Base-by-base conservation (phyloP, 2,113 vertebrate species). In the Pelobates fuscus region DNA sequence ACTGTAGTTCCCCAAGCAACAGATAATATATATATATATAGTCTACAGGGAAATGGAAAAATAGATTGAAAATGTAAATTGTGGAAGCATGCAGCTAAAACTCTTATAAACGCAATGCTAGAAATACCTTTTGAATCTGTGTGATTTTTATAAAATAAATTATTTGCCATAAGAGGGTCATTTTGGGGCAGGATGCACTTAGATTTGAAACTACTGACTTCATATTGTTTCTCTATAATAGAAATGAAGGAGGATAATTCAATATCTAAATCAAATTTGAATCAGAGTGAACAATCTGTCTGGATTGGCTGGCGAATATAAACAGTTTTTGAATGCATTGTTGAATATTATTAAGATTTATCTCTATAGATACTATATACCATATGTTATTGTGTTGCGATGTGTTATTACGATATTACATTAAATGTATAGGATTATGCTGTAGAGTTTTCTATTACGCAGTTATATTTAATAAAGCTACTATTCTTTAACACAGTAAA, bases 11-110 rank as follows among this genome's bases (percentile, higher is more conserved):
- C 17, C 26, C 12, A 14, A 67, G 55, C 44, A 37, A 68, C 68
- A 61, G 59, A 25, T 55, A 60, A 58, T 41, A 20, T 21, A 70
- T 32, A 7, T 32, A 7, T 29, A 60, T 60, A 60, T 44, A 37
- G 57, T 57, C 49, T 29, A 75, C 0, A 29, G 26, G 43, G 64
- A 76, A 67, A 76, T 60, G 59, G 63, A 67, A 76, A 67, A 67
- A 60, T 67, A 77, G 73, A 77, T 68, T 68, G 73, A 68, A 76
- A 77, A 77, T 68, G 73, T 68, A 77, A 68, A 77, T 68, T 67
- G 64, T 37, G 43, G 15, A 58, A 59, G 23, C n/a, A 23, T 23
- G 20, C 63, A 30, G 63, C 57, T 61, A 43, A 54, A 67, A 61
- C 41, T 26, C 12, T 65, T 67, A 67, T 44, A 54, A 37, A 54